Base-by-base conservation (phyloP, 2,797 vertebrate species). In the Limnodromus scolopaceus region DNA sequence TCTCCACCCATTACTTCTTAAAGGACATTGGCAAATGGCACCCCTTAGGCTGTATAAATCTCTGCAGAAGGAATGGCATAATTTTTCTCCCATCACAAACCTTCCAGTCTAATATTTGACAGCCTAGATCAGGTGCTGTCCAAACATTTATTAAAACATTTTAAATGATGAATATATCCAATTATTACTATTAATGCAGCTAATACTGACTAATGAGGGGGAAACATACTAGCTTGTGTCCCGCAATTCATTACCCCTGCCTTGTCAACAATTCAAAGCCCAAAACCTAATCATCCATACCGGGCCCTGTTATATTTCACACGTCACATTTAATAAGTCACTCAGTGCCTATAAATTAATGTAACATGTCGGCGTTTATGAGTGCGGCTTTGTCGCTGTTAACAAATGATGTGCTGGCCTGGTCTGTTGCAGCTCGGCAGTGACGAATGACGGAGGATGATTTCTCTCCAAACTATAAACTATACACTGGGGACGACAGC, bases 91-190 rank as follows among this genome's bases (percentile, higher is more conserved):
- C 98, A 97, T 98, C 98, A 98, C 97, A 82, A 98, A 96, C 96
- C 98, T 98, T 96, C 95, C 97, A 97, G 97, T 94, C 96, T 95
- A 97, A 96, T 97, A 98, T 96, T 97, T 98, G 98, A 98, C 98
- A 98, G 98, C 96, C 96, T 96, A 71, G 97, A 98, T 98, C 95
- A 98, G 98, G 98, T 98, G 97, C 98, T 98, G 98, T 98, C 98
- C 98, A 98, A 98, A 98, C 98, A 98, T 98, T 98, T 98, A 98
- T 98, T 98, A 98, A 98, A 98, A 98, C 98, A 98, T 98, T 98
- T 98, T 97, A 98, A 98, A 98, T 98, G 98, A 98, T 98, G 98
- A 98, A 98, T 98, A 98, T 98, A 98, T 98, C 98, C 98, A 98
- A 98, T 98, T 98, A 98, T 98, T 98, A 98, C 98, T 98, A 98